These are phyloP conservation scores for Trachythela sp. DNA, from an alignment of 64 coral and sea anemone species.

Conservation along the genomic window DNA sequence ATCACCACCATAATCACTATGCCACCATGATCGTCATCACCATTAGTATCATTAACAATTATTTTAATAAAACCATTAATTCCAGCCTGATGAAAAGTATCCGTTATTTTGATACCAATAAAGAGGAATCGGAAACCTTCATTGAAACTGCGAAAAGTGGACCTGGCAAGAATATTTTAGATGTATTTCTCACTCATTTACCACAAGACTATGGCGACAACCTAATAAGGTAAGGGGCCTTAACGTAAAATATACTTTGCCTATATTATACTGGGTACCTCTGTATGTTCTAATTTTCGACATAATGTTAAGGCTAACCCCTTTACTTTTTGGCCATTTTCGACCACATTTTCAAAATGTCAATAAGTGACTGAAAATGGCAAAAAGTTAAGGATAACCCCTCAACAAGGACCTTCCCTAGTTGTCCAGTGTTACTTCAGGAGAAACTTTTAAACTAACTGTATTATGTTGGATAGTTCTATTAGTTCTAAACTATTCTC, in stretches of 20 bases:
- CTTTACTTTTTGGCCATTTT: no score
- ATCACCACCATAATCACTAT: neutral
- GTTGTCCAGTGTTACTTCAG: no score
- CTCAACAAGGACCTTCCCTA: no score
- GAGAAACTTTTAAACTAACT: no score
- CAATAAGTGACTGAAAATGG: no score
- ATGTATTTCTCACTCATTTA: neutral
- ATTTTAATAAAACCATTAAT: neutral
- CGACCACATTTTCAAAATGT: no score
- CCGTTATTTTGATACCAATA: neutral
- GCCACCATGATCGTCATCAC: neutral
- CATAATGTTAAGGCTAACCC: no score
- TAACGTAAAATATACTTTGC: neutral
- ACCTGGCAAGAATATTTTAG: neutral
- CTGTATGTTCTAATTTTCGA: neutral
- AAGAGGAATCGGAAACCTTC: neutral
- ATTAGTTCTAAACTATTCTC: no score
- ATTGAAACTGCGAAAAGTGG: neutral
- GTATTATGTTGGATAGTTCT: no score
- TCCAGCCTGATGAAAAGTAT: neutral
- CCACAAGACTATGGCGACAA: neutral
- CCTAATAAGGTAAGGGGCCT: neutral
- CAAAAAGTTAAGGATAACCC: no score
- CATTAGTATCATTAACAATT: neutral
- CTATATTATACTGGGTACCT: neutral